Base-by-base conservation (phyloP, 2,888 invertebrate species). In the Unio delphinus region DNA sequence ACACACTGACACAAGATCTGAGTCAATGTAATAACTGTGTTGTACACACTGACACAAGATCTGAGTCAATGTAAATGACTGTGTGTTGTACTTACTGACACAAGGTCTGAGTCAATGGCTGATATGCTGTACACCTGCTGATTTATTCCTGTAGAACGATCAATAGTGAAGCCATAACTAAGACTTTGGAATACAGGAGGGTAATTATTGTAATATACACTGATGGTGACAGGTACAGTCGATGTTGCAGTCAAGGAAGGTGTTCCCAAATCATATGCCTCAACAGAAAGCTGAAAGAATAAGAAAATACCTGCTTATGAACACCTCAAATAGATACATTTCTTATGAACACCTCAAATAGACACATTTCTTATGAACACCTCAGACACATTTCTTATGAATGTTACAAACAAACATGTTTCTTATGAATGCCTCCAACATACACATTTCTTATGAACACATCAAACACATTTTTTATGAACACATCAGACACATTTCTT, bases 251-350 rank as follows among this genome's bases (percentile, higher is more conserved):
- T 65, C 26, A 70, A 67, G 5, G 72, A 57, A 23, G 84, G 86
- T 11, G 75, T 71, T 54, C 85, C 86, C 59, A 74, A 64, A 67
- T 86, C 86, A 61, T 59, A 69, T 1, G 86, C 84, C 65, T 76
- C 65, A 30, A 86, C 76, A n/a, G 72, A 75, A 55, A 86, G 67
- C 85, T 84, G 71, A n/a, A 71, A 55, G 62, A 57, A 17, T n/a
- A 67, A 23, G 11, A 30, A 56, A 18, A 55, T 55, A 18, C 45
- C 30, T 55, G 23, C 20, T n/a, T 17, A 64, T 15, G 8, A 55
- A 45, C 45, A 45, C 1, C 11, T 11, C 11, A 45, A 45, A 45
- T 11, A 45, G 45, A 8, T 1, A 45, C 8, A 45, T 45, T 45
- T 45, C 11, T 45, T 6, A 34, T 34, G 34, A 34, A 34, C 7